Percentiles rank a stretch among this genome's conserved stretches.
phyloP scores from a whole-genome alignment of 2,797 vertebrate species.

The Alcedo atthis region DNA sequence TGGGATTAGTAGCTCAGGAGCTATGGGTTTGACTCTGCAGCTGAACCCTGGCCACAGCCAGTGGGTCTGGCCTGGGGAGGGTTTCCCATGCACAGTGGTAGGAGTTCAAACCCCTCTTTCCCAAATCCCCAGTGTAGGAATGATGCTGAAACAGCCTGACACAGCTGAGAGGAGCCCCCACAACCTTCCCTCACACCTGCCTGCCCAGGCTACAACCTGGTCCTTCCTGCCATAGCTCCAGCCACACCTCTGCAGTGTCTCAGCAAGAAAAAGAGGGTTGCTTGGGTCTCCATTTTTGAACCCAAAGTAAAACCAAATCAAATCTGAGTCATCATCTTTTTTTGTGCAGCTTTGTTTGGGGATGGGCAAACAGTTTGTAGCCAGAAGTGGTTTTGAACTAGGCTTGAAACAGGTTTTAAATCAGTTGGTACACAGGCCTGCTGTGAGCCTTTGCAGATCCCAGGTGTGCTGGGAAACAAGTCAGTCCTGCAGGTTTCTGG shows the following conservation, averaged over 20 bases:
- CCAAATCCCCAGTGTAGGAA: not conserved
- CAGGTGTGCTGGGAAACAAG: fast-evolving
- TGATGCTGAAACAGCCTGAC: not conserved
- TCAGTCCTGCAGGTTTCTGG: not conserved
- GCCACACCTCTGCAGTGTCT: not conserved
- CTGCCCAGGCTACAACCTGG: fast-evolving
- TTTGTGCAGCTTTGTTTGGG: not conserved
- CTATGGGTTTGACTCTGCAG: not conserved
- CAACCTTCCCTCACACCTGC: not conserved
- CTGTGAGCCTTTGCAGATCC: not conserved
- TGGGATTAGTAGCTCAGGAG: constrained; percentile 26
- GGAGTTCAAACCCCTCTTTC: not conserved
- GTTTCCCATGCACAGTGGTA: not conserved
- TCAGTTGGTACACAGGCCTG: not conserved
- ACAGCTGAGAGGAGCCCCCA: not conserved
- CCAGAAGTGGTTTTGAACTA: not conserved
- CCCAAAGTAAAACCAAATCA: not conserved
- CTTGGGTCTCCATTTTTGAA: not conserved
- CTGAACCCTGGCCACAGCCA: not conserved
- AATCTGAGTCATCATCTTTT: not conserved
- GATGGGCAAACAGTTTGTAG: not conserved
- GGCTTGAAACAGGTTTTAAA: not conserved
- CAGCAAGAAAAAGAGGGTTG: not conserved
- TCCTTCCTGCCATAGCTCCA: not conserved
- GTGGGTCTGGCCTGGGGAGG: not conserved